phyloP scores from a whole-genome alignment of 2,888 invertebrate species.

The Diarsia brunnea region DNA sequence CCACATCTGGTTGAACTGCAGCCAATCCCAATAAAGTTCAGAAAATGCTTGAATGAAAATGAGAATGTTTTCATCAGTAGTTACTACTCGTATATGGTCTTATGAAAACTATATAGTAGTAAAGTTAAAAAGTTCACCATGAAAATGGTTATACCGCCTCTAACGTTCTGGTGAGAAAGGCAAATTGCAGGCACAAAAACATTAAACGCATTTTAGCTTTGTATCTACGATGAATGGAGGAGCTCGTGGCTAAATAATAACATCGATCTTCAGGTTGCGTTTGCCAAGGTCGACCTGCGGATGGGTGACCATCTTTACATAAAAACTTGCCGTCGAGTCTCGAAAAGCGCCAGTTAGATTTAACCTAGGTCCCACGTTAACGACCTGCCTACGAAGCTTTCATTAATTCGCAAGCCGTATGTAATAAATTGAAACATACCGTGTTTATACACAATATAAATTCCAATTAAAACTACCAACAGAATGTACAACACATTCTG shows the following conservation, averaged over 20 bases:
- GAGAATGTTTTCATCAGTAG: not conserved
- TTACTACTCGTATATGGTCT: not conserved
- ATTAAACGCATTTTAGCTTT: not conserved
- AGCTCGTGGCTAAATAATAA: not conserved
- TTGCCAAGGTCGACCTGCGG: not conserved
- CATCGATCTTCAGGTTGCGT: not conserved
- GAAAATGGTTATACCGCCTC: not conserved
- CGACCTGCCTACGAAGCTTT: not conserved
- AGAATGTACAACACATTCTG: not conserved
- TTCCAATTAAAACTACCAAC: conserved; percentile 16
- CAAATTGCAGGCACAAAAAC: not conserved
- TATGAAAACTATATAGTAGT: not conserved
- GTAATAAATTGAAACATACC: conserved; percentile 5
- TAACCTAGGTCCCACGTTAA: too few relatives aligned
- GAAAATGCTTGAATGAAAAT: conserved; percentile 7
- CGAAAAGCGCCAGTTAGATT: not conserved
- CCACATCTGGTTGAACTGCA: conserved; percentile 24
- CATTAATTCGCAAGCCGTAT: conserved; percentile 5
- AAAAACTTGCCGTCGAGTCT: not conserved
- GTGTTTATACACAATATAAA: not conserved
- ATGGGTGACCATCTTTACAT: not conserved
- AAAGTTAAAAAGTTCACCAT: not conserved
- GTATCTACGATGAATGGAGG: not conserved
- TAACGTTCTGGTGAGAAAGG: too few relatives aligned
- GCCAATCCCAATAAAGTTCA: not conserved